Evolutionary conservation across 2,888 invertebrate species (phyloP), one percentile per base, ranked within the genome.

Genomic region (Hyppa rectilinea): DNA sequence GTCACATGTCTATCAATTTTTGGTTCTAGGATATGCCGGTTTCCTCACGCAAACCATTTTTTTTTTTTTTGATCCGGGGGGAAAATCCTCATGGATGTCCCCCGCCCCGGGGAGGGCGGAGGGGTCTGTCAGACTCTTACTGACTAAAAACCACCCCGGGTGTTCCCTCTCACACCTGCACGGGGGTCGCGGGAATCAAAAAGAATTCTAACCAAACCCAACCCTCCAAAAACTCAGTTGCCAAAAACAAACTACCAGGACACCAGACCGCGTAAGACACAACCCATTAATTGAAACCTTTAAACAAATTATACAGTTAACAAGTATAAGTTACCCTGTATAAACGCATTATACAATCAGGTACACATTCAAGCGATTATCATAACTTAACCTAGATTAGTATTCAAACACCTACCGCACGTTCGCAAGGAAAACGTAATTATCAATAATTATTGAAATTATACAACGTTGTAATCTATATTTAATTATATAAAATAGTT

Each of bases 341-440:
- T 73, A 62, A 78, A 59, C 67, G 66, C 29, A 79, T 69, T 78
- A 78, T 61, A 69, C 58, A 74, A 68, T 73, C 66, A 75, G 47
- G 72, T 79, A 76, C 55, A 75, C 66, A 83, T 81, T 81, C 65
- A 67, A 75, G 45, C 72, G 66, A 82, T 73, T 71, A 72, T 67
- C 78, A 79, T 75, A 81, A 73, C 70, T 81, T 83, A 82, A 84
- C 83, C 75, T 49, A 77, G 65, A 78, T 83, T 74, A 78, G 65
- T 72, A 83, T 81, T 74, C 72, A 77, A 78, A 79, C 84, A 81
- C 75, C 73, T 77, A 78, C 78, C 70, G 64, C 72, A 64, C 40
- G 71, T 60, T 77, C 38, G 59, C 62, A 71, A 78, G 78, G 85
- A 80, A 78, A 83, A 83, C 60, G 85, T 83, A 77, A 85, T 83